Evolutionary conservation across 2,113 vertebrate species (phyloP).

Genomic region (Rhinolophus ferrumequinum): DNA sequence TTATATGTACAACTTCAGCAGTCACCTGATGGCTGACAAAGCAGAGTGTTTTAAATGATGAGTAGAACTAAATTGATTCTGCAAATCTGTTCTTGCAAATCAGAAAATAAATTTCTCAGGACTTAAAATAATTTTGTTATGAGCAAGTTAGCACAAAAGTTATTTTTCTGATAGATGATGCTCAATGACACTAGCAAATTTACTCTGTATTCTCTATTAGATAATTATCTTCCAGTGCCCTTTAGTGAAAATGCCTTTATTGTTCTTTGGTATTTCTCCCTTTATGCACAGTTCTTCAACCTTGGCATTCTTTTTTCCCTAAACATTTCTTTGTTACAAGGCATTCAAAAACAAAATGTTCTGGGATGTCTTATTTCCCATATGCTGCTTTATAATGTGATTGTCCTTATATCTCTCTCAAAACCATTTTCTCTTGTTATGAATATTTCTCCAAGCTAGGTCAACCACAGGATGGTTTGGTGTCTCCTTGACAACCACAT

Average conservation of each 20-base stretch:
- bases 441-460: slow-evolving; percentile 62
- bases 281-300: slow-evolving; percentile 35
- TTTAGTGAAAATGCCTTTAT: not conserved
- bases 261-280: slow-evolving; percentile 8
- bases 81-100: not conserved
- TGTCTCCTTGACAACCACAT: slow-evolving; percentile 74
- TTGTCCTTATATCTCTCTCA: slow-evolving; percentile 11
- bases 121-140: slow-evolving; percentile 19
- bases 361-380: slow-evolving; percentile 14
- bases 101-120: not conserved
- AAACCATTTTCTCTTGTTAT: slow-evolving; percentile 49
- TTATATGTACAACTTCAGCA: not conserved
- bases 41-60: not conserved
- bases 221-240: not conserved
- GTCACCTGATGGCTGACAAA: not conserved
- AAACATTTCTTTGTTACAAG: slow-evolving; percentile 27
- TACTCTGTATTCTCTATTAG: not conserved
- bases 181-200: not conserved
- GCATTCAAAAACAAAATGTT: slow-evolving; percentile 51
- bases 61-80: slow-evolving; percentile 11
- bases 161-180: not conserved
- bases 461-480: slow-evolving; percentile 29
- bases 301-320: slow-evolving; percentile 53
- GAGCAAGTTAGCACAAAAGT: not conserved
- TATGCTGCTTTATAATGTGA: slow-evolving; percentile 41